These are phyloP conservation scores for Psococerastis gibbosa DNA, from an alignment of 2,888 invertebrate species.

Conservation along the genomic window DNA sequence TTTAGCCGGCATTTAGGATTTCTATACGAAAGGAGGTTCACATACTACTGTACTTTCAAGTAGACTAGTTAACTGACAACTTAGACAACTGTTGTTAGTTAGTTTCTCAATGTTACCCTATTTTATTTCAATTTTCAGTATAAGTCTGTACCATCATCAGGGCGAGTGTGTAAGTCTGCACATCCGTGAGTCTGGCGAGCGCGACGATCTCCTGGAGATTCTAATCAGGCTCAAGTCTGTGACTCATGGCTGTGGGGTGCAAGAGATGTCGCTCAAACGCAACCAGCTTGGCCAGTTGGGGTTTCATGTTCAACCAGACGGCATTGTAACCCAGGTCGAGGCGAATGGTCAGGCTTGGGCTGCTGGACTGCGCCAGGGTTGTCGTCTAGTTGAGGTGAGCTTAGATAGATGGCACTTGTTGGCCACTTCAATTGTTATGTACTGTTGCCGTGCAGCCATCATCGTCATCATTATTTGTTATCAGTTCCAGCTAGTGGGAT, in stretches of 20 bases:
- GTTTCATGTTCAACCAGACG: slow-evolving; percentile 86
- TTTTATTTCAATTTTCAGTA: slow-evolving; percentile 26
- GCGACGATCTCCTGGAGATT: slow-evolving; percentile 52
- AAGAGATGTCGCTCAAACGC: slow-evolving; percentile 61
- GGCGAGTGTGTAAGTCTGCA: slow-evolving; percentile 79
- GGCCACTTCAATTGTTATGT: too few relatives aligned
- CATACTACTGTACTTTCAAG: too few relatives aligned
- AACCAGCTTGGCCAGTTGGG: slow-evolving; percentile 67
- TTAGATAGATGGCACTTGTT: too few relatives aligned
- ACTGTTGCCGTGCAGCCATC: too few relatives aligned
- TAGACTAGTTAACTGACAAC: too few relatives aligned
- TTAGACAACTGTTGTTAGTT: too few relatives aligned
- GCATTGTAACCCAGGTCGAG: slow-evolving; percentile 87
- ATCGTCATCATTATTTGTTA: too few relatives aligned
- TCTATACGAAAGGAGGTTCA: too few relatives aligned
- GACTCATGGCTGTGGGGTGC: slow-evolving; percentile 54
- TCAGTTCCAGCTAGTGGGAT: too few relatives aligned
- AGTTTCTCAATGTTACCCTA: neutral
- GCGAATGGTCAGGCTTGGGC: slow-evolving; percentile 46
- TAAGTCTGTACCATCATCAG: slow-evolving; percentile 78
- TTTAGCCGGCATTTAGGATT: too few relatives aligned
- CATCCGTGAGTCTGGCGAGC: slow-evolving; percentile 48
- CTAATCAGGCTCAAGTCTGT: slow-evolving; percentile 62
- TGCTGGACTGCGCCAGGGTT: slow-evolving; percentile 77
- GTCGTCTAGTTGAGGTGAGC: slow-evolving; percentile 59